Conservation (phyloP, 2,113 vertebrate species). For the Oreochromis tanganicae region DNA sequence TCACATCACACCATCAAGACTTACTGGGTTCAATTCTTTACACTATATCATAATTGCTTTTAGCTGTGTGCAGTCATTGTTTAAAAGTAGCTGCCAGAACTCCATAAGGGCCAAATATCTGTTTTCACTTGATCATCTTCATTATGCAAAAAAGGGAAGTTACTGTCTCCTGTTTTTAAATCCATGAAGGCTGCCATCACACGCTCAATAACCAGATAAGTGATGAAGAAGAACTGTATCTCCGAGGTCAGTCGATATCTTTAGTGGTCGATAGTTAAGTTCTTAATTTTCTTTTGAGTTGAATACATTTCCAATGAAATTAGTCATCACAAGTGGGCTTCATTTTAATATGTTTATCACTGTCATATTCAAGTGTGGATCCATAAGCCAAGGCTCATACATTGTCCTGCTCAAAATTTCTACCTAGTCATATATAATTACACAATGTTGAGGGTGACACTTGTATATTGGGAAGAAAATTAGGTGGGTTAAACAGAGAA, state of each 20-base stretch:
- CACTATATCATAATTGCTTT: neutral
- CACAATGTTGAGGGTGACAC: neutral
- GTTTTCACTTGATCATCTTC: slow-evolving; percentile 1
- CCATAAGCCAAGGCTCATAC: neutral
- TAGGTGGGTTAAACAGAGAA: slow-evolving; percentile 14
- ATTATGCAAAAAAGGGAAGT: neutral
- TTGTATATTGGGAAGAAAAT: slow-evolving; percentile 22
- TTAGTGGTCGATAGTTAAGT: neutral
- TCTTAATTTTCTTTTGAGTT: neutral
- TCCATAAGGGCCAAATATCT: neutral
- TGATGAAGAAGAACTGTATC: slow-evolving; percentile 3
- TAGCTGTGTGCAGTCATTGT: neutral
- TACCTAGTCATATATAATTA: neutral
- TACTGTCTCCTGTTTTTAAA: neutral
- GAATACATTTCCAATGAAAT: neutral
- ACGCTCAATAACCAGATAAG: slow-evolving; percentile 13
- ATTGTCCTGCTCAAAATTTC: neutral
- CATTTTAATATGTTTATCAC: neutral
- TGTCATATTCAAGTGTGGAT: neutral
- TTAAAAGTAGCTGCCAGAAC: neutral
- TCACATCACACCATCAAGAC: neutral
- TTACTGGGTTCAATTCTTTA: neutral
- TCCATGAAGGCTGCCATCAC: neutral
- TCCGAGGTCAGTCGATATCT: neutral
- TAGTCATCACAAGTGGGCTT: neutral